Base-by-base conservation (phyloP, 2,113 vertebrate genomes). In the Stegastes partitus region DNA sequence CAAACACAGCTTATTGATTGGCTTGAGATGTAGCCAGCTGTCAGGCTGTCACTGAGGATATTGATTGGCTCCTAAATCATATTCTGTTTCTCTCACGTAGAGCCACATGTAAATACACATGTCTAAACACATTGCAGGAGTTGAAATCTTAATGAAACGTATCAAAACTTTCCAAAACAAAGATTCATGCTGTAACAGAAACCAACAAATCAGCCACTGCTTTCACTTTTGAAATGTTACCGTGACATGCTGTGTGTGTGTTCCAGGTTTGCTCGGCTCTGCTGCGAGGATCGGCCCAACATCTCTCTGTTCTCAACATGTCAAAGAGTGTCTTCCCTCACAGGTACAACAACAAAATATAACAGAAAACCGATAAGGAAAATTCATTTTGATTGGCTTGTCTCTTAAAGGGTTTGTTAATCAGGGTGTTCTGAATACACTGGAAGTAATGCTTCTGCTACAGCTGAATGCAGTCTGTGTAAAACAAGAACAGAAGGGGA, bases 311-410 rank as follows among this genome's bases (percentile, higher is more conserved):
- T 69, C 91, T 93, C 23, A 93, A 91, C 8, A 39, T 93, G 66
- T 91, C 92, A 28, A 93, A 92, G 74, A 92, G 92, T 3, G 2
- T 92, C 83, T 92, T 93, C 57, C 84, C 92, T 68, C 92, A 92
- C 90, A 91, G 92, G 92, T 93, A 49, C 80, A 63, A 73, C n/a
- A 42, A 12, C 5, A 42, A 42, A 42, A 42, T 3, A 42, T 3
- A 2, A 53, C 25, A 26, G n/a, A 11, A 10, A 65, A 5, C 14
- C 16, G 42, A 67, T 5, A 11, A 22, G 0, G 19, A 62, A 18
- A 23, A 28, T n/a, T 9, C 0, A 37, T 49, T 39, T 47, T 2
- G 11, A 9, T 1, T 21, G 26, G 51, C 26, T 6, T 50, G 22
- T 28, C 9, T 53, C 12, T 11, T 47, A 11, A 6, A 26, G 28